Conservation (phyloP, 2,797 vertebrate genomes). For the Thamnophis elegans region DNA sequence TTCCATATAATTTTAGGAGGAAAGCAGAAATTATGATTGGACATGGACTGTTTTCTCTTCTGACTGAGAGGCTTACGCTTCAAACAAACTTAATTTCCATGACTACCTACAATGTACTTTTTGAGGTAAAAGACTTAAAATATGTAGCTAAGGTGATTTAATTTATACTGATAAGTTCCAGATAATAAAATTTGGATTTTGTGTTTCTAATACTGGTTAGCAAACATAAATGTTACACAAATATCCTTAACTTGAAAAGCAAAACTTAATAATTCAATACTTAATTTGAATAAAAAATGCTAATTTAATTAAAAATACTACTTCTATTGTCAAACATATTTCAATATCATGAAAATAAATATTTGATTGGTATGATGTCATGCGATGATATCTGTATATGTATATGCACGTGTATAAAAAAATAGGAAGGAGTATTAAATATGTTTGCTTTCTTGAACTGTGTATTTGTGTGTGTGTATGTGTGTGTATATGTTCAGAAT, state of each 20-base stretch:
- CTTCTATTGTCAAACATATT: not conserved
- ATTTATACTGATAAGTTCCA: conserved; percentile 54
- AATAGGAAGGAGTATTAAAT: not conserved
- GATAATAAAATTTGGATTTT: conserved; percentile 28
- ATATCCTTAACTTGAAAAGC: conserved; percentile 19
- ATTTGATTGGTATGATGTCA: not conserved
- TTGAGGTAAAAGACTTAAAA: conserved; percentile 83
- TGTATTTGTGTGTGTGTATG: no score
- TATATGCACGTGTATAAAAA: not conserved
- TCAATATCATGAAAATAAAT: not conserved
- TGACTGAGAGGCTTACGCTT: conserved; percentile 92
- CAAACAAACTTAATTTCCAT: conserved; percentile 88
- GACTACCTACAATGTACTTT: conserved; percentile 96
- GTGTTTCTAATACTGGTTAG: not conserved
- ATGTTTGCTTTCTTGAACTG: not conserved
- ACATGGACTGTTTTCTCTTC: conserved; percentile 91
- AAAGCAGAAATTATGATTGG: conserved; percentile 96
- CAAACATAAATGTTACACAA: conserved; percentile 8
- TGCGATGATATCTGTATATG: not conserved
- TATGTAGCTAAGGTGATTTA: conserved; percentile 53
- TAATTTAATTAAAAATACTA: not conserved
- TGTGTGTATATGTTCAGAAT: not conserved
- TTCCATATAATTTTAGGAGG: conserved; percentile 78
- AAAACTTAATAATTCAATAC: not conserved
- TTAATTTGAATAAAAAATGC: not conserved